Evolutionary conservation across 1,140 invertebrate species (phyloP).

Genomic region (Zaprionus africanus): DNA sequence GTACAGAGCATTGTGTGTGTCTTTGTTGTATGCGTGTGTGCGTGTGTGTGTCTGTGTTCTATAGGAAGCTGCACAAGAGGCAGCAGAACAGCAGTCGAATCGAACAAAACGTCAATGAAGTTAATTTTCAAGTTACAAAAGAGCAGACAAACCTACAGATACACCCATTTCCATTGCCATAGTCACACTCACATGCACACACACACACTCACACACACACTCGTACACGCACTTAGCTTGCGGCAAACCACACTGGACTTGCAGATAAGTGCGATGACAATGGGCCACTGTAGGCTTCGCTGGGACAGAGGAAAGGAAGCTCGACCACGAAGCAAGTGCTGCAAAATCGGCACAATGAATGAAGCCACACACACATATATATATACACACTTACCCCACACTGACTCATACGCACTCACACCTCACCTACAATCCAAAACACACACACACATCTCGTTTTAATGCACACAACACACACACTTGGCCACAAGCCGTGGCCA

Average conservation of each 20-base stretch:
- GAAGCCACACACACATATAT: background rate
- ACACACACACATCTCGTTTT: background rate
- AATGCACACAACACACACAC: constrained; percentile 8
- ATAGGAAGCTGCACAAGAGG: constrained; percentile 15
- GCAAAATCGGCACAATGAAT: constrained; percentile 18
- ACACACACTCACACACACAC: constrained; percentile 19
- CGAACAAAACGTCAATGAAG: constrained; percentile 38
- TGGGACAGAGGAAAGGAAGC: background rate
- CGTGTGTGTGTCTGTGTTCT: constrained; percentile 7
- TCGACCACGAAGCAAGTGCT: constrained; percentile 10
- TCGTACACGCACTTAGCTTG: constrained; percentile 41
- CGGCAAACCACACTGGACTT: constrained; percentile 65
- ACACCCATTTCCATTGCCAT: background rate
- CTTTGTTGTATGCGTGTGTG: constrained; percentile 1
- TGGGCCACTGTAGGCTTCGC: background rate
- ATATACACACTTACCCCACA: background rate
- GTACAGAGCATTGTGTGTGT: background rate
- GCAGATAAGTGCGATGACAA: constrained; percentile 34
- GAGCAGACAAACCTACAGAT: constrained; percentile 21
- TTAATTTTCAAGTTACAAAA: constrained; percentile 67
- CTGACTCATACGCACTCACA: background rate
- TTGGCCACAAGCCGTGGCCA: background rate
- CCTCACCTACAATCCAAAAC: background rate
- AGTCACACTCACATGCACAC: constrained; percentile 5
- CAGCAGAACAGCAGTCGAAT: constrained; percentile 43